These are phyloP conservation scores for Cyprinodon brontotheroides DNA, from an alignment of 2,113 vertebrate species.

Conservation along the genomic window DNA sequence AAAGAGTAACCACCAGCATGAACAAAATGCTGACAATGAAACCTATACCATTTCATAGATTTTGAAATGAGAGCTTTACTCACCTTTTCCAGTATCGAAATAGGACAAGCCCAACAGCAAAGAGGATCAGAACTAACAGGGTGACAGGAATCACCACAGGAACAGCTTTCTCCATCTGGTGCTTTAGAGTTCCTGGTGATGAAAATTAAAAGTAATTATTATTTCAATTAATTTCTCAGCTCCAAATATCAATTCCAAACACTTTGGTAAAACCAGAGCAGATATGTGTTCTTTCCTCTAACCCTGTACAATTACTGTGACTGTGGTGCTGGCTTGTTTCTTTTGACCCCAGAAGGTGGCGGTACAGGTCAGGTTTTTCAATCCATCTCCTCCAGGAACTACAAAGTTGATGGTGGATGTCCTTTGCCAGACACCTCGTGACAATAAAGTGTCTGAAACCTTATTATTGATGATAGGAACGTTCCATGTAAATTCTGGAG, in stretches of 20 bases:
- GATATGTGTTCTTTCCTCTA: constrained; percentile 1
- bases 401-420: constrained; percentile 57
- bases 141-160: constrained; percentile 24
- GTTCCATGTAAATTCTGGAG: constrained; percentile 68
- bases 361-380: constrained; percentile 45
- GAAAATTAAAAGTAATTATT: not conserved
- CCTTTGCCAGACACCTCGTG: constrained; percentile 57
- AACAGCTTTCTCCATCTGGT: constrained; percentile 27
- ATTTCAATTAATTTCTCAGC: not conserved
- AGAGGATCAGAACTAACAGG: constrained; percentile 2
- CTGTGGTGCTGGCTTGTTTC: constrained; percentile 27
- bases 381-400: constrained; percentile 50
- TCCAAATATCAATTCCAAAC: not conserved
- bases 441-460: constrained; percentile 15
- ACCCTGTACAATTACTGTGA: constrained; percentile 53
- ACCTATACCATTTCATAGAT: not conserved
- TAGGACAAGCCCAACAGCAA: constrained; percentile 36
- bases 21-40: not conserved
- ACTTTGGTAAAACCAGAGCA: not conserved
- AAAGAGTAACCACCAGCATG: not conserved
- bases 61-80: not conserved
- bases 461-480: constrained; percentile 29
- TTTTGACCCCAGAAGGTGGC: constrained; percentile 57
- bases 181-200: constrained; percentile 39
- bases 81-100: constrained; percentile 47